Conservation (phyloP, 2,888 invertebrate genomes). For the Lithophane socia region DNA sequence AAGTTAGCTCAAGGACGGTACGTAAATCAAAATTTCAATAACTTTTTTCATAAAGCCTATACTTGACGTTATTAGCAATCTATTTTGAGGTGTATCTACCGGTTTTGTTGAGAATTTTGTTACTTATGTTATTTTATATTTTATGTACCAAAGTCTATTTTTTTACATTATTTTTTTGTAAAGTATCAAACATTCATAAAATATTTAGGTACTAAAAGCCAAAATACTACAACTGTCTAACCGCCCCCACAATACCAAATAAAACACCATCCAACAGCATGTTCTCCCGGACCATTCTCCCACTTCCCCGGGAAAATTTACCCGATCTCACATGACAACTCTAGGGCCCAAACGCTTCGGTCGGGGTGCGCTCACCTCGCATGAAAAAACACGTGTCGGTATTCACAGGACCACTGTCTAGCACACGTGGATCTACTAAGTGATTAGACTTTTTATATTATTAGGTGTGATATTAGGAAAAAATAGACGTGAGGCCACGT, state of each 20-base stretch:
- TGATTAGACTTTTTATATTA: constrained; percentile 38
- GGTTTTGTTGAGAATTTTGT: background rate
- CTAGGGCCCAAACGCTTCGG: constrained; percentile 19
- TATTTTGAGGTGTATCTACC: background rate
- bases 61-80: background rate
- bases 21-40: background rate
- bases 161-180: too few relatives aligned
- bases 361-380: constrained; percentile 64
- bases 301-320: constrained; percentile 40
- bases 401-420: constrained; percentile 70
- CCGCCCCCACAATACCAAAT: background rate
- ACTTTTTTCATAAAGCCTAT: background rate
- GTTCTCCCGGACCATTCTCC: constrained; percentile 22
- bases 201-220: too few relatives aligned
- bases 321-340: constrained; percentile 41
- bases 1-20: background rate
- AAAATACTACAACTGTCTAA: background rate
- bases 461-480: constrained; percentile 23
- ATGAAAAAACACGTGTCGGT: constrained; percentile 77
- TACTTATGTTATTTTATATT: too few relatives aligned
- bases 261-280: accelerated
- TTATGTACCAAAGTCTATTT: too few relatives aligned
- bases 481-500: constrained; percentile 16
- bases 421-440: constrained; percentile 63
- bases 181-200: background rate